Base-by-base conservation (phyloP, 2,797 vertebrate species). In the Epinephelus coioides region DNA sequence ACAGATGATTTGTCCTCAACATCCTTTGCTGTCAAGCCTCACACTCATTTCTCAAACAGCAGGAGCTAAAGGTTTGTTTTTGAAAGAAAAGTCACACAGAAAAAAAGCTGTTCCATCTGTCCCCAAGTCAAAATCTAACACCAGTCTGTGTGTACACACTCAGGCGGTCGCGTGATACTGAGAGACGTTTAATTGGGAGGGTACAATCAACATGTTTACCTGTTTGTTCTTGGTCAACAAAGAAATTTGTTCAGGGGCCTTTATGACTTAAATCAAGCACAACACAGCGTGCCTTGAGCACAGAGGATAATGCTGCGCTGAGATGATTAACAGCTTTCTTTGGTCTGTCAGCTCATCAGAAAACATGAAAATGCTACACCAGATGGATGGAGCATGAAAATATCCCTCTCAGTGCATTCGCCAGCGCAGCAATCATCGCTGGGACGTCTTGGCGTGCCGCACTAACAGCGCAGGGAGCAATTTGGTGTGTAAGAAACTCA, bases 41-140 rank as follows among this genome's bases (percentile, higher is more conserved):
- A 86, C 87, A 86, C 85, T 90, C 75, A 89, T 94, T 91, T 86
- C 76, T 91, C 88, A 89, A 89, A 89, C 91, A 92, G 86, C 85
- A 44, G 90, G 92, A 90, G 80, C 62, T 49, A 75, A 73, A 84
- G 69, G 80, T 90, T 91, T 91, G 61, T 85, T 91, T 87, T 84
- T 89, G 69, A 77, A 81, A 63, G 71, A 68, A 47, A 7, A 70
- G 55, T 44, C 66, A 69, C 0, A 14, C 71, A 69, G 40, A 76
- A 65, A 77, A 62, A 79, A 82, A 81, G 53, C 72, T 23, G 25
- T 51, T 76, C 81, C 85, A 84, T 91, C 84, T 92, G 87, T 76
- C 77, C 65, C 64, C 2, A 1, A 64, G 71, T 73, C 53, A 27
- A 75, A 85, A 82, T 76, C 64, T 62, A 84, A 73, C 63, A 71